These are phyloP conservation scores for Andrena bicolor DNA, from an alignment of 2,888 invertebrate genomes.

Conservation along the genomic window DNA sequence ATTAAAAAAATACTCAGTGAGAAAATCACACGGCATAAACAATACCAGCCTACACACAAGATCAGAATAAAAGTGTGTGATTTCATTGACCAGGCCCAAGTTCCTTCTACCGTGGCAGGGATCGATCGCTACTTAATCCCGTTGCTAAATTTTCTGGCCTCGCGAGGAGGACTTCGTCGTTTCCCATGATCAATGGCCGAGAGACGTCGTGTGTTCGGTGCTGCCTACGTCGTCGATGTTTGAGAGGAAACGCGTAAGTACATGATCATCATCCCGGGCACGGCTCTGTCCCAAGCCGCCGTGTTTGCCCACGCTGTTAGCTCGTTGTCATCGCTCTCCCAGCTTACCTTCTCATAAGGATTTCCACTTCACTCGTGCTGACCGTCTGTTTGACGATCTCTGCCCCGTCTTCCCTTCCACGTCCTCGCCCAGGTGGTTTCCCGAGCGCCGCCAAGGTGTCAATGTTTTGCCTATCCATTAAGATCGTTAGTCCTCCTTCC, in stretches of 20 bases:
- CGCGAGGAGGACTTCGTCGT: conserved; percentile 55
- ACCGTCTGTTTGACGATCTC: conserved; percentile 79
- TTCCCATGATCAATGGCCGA: conserved; percentile 74
- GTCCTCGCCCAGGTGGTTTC: conserved; percentile 73
- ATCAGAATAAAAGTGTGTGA: background rate
- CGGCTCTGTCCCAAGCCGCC: conserved; percentile 82
- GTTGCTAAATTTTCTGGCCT: conserved; percentile 34
- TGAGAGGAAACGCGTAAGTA: conserved; percentile 84
- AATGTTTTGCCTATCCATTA: conserved; percentile 83
- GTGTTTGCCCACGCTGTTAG: conserved; percentile 83
- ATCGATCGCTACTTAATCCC: conserved; percentile 36
- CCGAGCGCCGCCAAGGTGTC: conserved; percentile 77
- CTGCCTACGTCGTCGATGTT: conserved; percentile 76
- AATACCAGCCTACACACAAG: background rate
- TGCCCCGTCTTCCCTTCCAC: conserved; percentile 64
- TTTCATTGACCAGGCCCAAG: background rate
- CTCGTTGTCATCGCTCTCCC: conserved; percentile 83
- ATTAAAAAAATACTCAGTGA: too few species aligned
- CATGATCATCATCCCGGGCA: conserved; percentile 78
- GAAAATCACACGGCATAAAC: too few species aligned
- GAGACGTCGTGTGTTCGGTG: conserved; percentile 62
- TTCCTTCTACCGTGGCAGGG: background rate
- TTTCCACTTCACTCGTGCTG: conserved; percentile 74
- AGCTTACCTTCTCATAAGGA: conserved; percentile 82
- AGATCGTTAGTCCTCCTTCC: conserved; percentile 73